Conservation (phyloP, 1,140 invertebrate species). For the Hermetia illucens region DNA sequence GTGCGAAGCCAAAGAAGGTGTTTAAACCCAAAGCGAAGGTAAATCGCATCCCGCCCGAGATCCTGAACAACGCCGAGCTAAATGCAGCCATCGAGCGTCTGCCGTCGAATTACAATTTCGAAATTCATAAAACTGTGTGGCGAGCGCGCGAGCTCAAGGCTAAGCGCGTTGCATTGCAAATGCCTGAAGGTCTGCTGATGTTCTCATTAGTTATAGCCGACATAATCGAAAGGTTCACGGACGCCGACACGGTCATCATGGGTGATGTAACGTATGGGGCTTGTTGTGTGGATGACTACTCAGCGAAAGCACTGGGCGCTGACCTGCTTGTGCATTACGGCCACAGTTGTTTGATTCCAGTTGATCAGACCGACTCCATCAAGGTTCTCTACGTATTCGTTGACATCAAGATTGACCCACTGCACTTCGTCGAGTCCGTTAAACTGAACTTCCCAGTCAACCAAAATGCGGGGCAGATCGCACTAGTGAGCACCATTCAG, state of each 20-base stretch:
- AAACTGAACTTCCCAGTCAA: constrained; percentile 62
- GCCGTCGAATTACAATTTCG: constrained; percentile 96
- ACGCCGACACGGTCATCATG: constrained; percentile 92
- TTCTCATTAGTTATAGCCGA: constrained; percentile 89
- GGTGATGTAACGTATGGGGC: constrained; percentile 90
- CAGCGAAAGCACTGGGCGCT: constrained; percentile 76
- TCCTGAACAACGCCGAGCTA: constrained; percentile 64
- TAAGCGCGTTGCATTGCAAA: constrained; percentile 86
- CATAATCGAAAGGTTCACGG: constrained; percentile 87
- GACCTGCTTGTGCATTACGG: constrained; percentile 96
- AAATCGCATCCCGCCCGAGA: constrained; percentile 72
- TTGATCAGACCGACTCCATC: constrained; percentile 78
- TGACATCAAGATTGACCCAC: constrained; percentile 78
- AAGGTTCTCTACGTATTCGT: constrained; percentile 97
- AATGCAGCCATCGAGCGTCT: constrained; percentile 57
- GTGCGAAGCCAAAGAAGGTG: constrained; percentile 62
- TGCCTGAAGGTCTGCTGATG: constrained; percentile 89
- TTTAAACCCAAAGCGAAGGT: constrained; percentile 53
- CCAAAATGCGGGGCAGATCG: constrained; percentile 41
- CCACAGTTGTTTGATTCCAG: constrained; percentile 93
- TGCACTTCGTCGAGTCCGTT: constrained; percentile 85
- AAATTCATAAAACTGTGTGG: constrained; percentile 97
- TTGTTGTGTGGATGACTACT: constrained; percentile 98
- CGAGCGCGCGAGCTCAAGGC: constrained; percentile 67
- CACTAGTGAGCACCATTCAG: constrained; percentile 91